phyloP scores from a whole-genome alignment of 2,797 vertebrate species.

The Enteromius paludinosus region DNA sequence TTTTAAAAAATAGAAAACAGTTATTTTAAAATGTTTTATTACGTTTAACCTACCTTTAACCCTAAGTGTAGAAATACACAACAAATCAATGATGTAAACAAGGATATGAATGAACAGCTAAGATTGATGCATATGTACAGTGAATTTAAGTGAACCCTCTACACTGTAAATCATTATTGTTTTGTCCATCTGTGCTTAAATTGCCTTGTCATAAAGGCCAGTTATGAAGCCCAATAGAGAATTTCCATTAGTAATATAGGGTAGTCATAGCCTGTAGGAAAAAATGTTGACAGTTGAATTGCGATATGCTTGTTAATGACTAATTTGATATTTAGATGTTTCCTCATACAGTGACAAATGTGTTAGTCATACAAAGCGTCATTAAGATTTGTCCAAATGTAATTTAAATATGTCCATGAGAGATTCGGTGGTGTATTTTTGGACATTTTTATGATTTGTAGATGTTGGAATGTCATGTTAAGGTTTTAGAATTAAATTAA shows the following conservation, averaged over 20 bases:
- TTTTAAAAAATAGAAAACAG: not conserved
- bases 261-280: not conserved
- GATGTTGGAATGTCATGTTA: slow-evolving; percentile 9
- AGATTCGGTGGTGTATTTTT: slow-evolving; percentile 18
- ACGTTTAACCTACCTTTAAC: not conserved
- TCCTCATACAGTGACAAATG: slow-evolving; percentile 1
- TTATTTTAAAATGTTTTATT: not conserved
- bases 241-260: slow-evolving; percentile 7
- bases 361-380: slow-evolving; percentile 26
- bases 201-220: not conserved
- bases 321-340: slow-evolving; percentile 33
- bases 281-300: not conserved
- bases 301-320: slow-evolving; percentile 9
- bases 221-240: not conserved
- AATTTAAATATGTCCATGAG: slow-evolving; percentile 24
- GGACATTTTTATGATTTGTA: not conserved
- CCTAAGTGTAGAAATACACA: not conserved
- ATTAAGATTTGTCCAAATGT: slow-evolving; percentile 6
- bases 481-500: not conserved
- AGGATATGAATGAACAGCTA: slow-evolving; percentile 6
- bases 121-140: not conserved
- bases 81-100: not conserved
- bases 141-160: no score
- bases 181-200: not conserved
- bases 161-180: not conserved